A percentile compares a stretch with the other conserved stretches of the same genome.
These are phyloP conservation scores for Dendroctonus ponderosae DNA, from an alignment of 1,140 invertebrate species.

Conservation along the genomic window DNA sequence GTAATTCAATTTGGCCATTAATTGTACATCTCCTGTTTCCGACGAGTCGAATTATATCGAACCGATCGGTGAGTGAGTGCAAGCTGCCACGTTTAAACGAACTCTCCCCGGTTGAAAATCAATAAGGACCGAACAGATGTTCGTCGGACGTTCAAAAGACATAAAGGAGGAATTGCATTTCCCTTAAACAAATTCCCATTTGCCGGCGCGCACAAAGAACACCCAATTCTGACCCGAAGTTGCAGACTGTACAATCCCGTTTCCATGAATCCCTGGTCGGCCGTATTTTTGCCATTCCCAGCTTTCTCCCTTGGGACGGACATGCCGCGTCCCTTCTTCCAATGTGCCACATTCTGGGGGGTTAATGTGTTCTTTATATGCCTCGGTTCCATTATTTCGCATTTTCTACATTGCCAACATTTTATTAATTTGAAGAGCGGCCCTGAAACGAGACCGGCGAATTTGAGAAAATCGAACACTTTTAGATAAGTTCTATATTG, in stretches of 20 bases:
- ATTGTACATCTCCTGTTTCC: conserved; percentile 14
- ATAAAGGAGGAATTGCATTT: conserved; percentile 9
- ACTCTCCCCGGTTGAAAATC: neutral
- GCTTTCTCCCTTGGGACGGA: conserved; percentile 20
- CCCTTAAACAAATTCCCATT: conserved; percentile 21
- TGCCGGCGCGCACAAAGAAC: conserved; percentile 2
- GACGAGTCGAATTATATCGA: conserved; percentile 11
- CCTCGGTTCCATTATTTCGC: conserved; percentile 34
- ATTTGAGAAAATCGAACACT: no score
- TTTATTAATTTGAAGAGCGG: neutral
- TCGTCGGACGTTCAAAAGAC: no score
- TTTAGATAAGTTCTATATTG: no score
- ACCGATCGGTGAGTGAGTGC: neutral
- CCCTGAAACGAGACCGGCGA: neutral
- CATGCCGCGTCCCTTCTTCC: conserved; percentile 17
- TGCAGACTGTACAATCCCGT: conserved; percentile 7
- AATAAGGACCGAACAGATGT: neutral
- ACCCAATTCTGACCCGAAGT: conserved; percentile 16
- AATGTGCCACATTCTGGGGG: conserved; percentile 27
- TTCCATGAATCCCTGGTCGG: conserved; percentile 27
- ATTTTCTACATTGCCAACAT: neutral
- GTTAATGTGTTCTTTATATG: conserved; percentile 40
- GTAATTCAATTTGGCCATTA: conserved; percentile 6
- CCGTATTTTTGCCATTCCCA: conserved; percentile 37
- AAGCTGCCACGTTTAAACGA: neutral